Percentiles rank a stretch among this genome's conserved stretches.
These are phyloP conservation scores for Apodemia mormo DNA, from an alignment of 2,888 invertebrate genomes.

Conservation along the genomic window DNA sequence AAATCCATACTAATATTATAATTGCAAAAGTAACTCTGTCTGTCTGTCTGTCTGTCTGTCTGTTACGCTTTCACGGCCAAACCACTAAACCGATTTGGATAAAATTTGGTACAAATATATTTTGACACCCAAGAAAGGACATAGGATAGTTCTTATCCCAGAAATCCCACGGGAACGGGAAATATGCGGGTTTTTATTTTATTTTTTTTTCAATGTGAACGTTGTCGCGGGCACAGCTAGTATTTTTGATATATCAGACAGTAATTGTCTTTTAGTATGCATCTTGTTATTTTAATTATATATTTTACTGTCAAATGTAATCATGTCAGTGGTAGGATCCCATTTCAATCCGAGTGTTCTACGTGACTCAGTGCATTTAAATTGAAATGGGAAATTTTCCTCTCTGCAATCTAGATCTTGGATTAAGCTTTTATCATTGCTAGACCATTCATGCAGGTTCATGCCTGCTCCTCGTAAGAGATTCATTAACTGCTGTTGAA, in stretches of 20 bases:
- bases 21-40: no score
- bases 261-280: slow-evolving; percentile 23
- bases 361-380: slow-evolving; percentile 23
- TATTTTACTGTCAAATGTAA: slow-evolving; percentile 22
- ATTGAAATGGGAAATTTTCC: slow-evolving; percentile 22
- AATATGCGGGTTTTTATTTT: no score
- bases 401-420: slow-evolving; percentile 20
- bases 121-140: no score
- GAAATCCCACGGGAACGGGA: no score
- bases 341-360: slow-evolving; percentile 30
- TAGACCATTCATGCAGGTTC: slow-evolving; percentile 32
- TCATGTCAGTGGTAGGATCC: slow-evolving; percentile 23
- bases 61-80: no score
- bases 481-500: slow-evolving; percentile 22
- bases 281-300: neutral
- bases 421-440: slow-evolving; percentile 24
- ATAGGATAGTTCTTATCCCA: no score
- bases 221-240: no score
- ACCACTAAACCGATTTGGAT: no score
- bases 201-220: no score
- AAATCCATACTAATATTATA: no score
- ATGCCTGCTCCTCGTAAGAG: slow-evolving; percentile 29
- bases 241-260: slow-evolving; percentile 30
- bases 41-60: no score
- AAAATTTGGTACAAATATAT: no score